Base-by-base conservation (phyloP, 1,140 invertebrate genomes). In the Meloidogyne exigua region DNA sequence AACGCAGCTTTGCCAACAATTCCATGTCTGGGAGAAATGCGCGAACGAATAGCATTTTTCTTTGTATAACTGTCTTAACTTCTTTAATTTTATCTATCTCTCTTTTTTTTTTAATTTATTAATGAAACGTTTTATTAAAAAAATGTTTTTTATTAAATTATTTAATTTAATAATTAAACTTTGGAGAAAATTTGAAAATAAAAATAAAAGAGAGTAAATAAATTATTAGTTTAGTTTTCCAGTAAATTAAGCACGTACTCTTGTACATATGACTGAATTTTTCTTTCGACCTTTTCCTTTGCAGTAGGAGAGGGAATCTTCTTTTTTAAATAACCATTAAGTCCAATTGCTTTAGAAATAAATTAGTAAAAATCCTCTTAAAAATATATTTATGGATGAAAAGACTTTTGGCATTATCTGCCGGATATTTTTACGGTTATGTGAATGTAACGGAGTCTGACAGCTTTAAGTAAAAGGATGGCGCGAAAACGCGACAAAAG, bases 331-430 rank as follows among this genome's bases (percentile, higher is more conserved):
- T n/a, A 2, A 57, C 18, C 18, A 57, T 12, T n/a, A 57, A 15
- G 49, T 5, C 18, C 49, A 57, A 57, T 49, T 57, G 13, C 15
- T 49, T 49, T 18, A 49, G 18, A 49, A 57, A 7, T n/a, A 57
- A 57, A 57, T 18, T 7, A n/a, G 49, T 9, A n/a, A 57, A 57
- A 57, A 57, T 57, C 49, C 49, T 44, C 42, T 25, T 25, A 13
- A 18, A 28, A 32, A 32, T 4, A 26, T 12, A 36, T 49, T 69
- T 69, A 44, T 23, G 68, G 28, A 39, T 25, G 12, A 39, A 23
- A 32, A 49, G n/a, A 69, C 66, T 39, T 7, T 18, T 28, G 7
- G 67, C 67, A 36, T 39, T 68, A 68, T 69, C 68, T 49, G 68
- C 68, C 68, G 68, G 36, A 69, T 49, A 39, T 25, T 23, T 23